phyloP scores from a whole-genome alignment of 2,113 vertebrate species.

The Chionis minor region DNA sequence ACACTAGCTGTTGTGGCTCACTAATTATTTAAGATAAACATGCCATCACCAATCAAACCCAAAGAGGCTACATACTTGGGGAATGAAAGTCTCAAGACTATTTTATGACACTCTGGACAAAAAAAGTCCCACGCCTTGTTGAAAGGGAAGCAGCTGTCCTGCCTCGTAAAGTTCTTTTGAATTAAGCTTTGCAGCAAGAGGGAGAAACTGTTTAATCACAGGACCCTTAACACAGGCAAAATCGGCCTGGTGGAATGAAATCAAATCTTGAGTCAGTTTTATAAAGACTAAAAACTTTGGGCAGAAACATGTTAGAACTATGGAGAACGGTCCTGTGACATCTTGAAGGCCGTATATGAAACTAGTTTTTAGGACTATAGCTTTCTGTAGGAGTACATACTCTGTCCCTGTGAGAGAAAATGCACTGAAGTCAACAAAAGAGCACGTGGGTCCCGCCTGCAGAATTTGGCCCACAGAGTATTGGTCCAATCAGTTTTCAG shows the following conservation, averaged over 20 bases:
- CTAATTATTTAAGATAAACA: neutral
- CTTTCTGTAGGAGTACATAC: neutral
- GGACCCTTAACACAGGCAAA: neutral
- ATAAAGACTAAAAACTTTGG: neutral
- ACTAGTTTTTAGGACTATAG: neutral
- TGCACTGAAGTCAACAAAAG: neutral
- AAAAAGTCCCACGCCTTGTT: neutral
- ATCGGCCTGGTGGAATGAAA: neutral
- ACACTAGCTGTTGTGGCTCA: neutral
- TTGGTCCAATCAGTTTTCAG: neutral
- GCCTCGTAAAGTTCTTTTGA: neutral
- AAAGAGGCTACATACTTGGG: neutral
- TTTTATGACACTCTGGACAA: neutral
- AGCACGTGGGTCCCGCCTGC: accelerated
- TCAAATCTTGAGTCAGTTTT: neutral
- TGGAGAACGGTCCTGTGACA: neutral
- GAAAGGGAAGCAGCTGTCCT: neutral
- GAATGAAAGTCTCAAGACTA: neutral
- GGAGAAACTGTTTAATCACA: neutral
- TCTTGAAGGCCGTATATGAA: neutral
- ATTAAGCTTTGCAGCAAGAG: neutral
- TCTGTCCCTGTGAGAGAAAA: neutral
- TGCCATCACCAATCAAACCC: neutral
- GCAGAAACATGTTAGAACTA: neutral
- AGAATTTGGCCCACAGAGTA: neutral